Evolutionary conservation across 2,797 vertebrate genomes (phyloP).

Genomic region (Arnoldichthys spilopterus): DNA sequence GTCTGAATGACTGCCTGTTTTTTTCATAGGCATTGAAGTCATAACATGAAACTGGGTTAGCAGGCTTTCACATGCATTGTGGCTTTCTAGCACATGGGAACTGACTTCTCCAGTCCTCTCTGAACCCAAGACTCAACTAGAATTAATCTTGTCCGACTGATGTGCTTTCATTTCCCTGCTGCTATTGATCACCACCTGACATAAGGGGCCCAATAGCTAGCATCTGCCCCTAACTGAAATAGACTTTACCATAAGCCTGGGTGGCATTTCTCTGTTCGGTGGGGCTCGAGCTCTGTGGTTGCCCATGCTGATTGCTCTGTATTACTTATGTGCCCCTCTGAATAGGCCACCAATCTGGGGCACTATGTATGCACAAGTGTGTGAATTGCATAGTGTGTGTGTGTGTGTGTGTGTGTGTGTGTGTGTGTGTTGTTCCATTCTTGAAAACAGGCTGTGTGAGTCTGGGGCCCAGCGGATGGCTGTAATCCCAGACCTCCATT

Average conservation of each 20-base stretch:
- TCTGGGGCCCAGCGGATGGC: slow-evolving; percentile 43
- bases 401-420: slow-evolving; percentile 29
- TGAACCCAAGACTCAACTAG: slow-evolving; percentile 12
- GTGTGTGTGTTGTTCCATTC: slow-evolving; percentile 27
- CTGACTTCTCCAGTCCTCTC: background rate
- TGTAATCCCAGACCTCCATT: slow-evolving; percentile 69
- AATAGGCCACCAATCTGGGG: slow-evolving; percentile 49
- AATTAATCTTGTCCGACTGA: slow-evolving; percentile 39
- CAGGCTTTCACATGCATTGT: slow-evolving; percentile 20
- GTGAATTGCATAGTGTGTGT: background rate
- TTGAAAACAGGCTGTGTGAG: slow-evolving; percentile 46
- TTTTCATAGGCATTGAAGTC: background rate
- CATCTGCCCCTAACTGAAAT: slow-evolving; percentile 48
- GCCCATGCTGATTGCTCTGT: slow-evolving; percentile 40
- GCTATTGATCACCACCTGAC: slow-evolving; percentile 40
- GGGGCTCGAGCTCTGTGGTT: slow-evolving; percentile 27
- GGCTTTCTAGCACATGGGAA: slow-evolving; percentile 22
- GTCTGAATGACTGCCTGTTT: slow-evolving; percentile 20
- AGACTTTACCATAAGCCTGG: slow-evolving; percentile 39
- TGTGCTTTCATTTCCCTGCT: slow-evolving; percentile 18
- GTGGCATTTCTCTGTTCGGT: slow-evolving; percentile 43
- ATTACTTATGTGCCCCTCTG: slow-evolving; percentile 39
- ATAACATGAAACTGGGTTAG: slow-evolving; percentile 29
- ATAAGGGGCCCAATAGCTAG: slow-evolving; percentile 36
- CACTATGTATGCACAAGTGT: slow-evolving; percentile 16